A percentile compares a stretch with the other conserved stretches of the same genome.
Conservation (phyloP, 2,797 vertebrate species). For the Tauraco hartlaubi region DNA sequence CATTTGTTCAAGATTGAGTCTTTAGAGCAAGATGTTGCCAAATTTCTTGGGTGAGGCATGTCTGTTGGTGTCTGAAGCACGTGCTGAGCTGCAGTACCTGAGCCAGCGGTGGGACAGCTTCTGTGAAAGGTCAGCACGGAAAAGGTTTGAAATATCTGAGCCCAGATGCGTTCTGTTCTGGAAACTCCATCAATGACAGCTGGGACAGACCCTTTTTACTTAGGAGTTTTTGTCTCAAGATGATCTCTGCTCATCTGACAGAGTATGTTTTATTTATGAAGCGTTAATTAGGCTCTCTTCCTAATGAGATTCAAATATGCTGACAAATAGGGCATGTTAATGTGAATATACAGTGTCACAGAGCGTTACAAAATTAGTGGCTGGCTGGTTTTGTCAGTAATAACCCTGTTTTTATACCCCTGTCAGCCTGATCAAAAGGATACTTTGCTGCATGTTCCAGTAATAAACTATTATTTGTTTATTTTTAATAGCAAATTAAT, state of each 20-base stretch:
- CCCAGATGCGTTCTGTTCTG: background rate
- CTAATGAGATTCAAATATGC: background rate
- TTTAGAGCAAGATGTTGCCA: background rate
- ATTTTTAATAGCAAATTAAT: background rate
- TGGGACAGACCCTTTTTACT: background rate
- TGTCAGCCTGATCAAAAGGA: background rate
- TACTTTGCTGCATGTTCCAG: background rate
- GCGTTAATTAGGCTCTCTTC: background rate
- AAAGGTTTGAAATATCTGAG: background rate
- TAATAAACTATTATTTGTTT: background rate
- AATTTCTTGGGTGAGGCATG: background rate
- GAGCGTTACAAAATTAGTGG: background rate
- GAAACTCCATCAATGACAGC: background rate
- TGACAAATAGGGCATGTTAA: background rate
- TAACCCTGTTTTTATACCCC: background rate
- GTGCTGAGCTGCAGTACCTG: background rate
- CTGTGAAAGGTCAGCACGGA: too few relatives aligned
- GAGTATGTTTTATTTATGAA: constrained; percentile 20
- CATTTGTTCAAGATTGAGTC: background rate
- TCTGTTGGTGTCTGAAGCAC: background rate
- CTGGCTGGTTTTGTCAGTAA: background rate
- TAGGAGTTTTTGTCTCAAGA: background rate
- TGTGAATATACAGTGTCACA: background rate
- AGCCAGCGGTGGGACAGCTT: background rate
- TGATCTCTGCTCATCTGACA: background rate